These are phyloP conservation scores for Stenotaenia linearis DNA, from an alignment of 2,888 invertebrate genomes.

Conservation along the genomic window DNA sequence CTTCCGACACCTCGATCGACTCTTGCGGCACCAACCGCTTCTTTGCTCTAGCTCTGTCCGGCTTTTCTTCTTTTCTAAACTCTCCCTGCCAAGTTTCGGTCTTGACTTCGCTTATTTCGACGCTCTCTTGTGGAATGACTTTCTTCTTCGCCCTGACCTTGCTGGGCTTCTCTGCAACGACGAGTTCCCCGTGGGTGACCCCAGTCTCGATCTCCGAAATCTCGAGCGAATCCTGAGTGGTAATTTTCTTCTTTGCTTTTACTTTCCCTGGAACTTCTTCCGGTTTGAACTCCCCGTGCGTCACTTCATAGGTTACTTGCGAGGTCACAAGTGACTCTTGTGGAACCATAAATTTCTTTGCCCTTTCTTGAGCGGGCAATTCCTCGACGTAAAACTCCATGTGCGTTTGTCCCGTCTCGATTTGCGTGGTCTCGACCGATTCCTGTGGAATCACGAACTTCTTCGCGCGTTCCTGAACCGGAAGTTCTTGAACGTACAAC, in stretches of 20 bases:
- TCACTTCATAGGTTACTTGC: constrained; percentile 32
- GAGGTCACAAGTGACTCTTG: constrained; percentile 36
- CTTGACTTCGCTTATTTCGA: constrained; percentile 35
- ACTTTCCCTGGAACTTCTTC: constrained; percentile 33
- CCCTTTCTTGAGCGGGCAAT: constrained; percentile 31
- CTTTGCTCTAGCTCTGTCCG: constrained; percentile 16
- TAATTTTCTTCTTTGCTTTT: constrained; percentile 35
- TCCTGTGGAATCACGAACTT: constrained; percentile 35
- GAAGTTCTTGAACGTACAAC: constrained; percentile 27
- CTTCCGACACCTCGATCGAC: constrained; percentile 32
- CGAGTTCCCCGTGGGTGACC: constrained; percentile 33
- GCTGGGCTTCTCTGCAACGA: constrained; percentile 8
- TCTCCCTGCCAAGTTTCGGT: neutral
- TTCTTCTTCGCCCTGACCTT: constrained; percentile 13
- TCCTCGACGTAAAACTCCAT: constrained; percentile 12
- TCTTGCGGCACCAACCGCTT: neutral
- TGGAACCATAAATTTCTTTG: constrained; percentile 32
- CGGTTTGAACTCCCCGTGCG: neutral
- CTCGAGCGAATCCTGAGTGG: constrained; percentile 39
- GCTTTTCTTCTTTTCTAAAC: constrained; percentile 27
- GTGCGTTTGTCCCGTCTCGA: constrained; percentile 33
- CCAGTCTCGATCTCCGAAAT: constrained; percentile 38
- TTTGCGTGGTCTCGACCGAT: too few relatives aligned
- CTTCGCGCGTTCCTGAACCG: constrained; percentile 29
- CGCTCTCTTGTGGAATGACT: constrained; percentile 36